Base-by-base conservation (phyloP, 2,797 vertebrate species). In the Helicolenus hilgendorfi region DNA sequence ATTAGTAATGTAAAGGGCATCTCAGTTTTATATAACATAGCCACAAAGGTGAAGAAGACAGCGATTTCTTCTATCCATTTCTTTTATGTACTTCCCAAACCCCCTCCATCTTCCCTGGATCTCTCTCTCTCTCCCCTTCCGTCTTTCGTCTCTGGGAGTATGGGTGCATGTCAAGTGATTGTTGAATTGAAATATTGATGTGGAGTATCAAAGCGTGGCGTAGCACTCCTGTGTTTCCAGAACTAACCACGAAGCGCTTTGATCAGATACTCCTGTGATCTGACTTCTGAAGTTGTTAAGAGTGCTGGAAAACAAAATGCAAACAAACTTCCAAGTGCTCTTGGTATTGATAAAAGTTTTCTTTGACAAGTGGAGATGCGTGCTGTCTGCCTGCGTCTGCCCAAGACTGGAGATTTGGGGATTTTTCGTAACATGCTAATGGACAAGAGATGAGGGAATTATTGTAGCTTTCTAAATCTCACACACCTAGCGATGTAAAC, bases 161-260 rank as follows among this genome's bases (percentile, higher is more conserved):
- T 93, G 96, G 94, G 96, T 94, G 96, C 96, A 97, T 98, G 97
- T 98, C 98, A 98, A 97, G 97, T 95, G 97, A 97, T 98, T 97
- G 97, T 97, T 97, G 97, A 97, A 97, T 97, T 98, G 97, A 98
- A 98, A 97, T 98, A 98, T 98, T 98, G 98, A 98, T 98, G 98
- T 96, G 92, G 96, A 97, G 97, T 97, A 98, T 98, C 97, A 98
- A 98, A 98, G 97, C 96, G 87, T 95, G 95, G 96, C 94, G 96
- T 96, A 96, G 97, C 96, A 97, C 97, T 98, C 97, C 97, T 97
- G 97, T 98, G 97, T 98, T 97, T 98, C 97, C 97, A 97, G 96
- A 98, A 96, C 97, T 98, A 97, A 97, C 97, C 96, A 96, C 96
- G 97, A 96, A 97, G 92, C 93, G 95, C 98, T 98, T 98, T 98